Conservation (phyloP, 2,888 invertebrate species). For the Hyalella azteca region DNA sequence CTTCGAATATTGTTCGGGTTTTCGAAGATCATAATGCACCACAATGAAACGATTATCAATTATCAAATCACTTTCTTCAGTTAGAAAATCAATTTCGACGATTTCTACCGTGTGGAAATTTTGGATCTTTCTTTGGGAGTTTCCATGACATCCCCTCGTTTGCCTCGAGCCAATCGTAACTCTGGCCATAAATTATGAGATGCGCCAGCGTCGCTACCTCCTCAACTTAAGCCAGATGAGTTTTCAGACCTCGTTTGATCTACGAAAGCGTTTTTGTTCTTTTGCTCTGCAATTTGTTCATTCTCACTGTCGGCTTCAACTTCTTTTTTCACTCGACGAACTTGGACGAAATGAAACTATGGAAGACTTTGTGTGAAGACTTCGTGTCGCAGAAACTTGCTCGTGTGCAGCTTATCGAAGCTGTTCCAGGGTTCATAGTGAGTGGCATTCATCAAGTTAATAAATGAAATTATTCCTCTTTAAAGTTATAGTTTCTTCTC, state of each 20-base stretch:
- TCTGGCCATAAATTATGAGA: slow-evolving; percentile 20
- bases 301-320: not conserved
- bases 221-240: slow-evolving; percentile 30
- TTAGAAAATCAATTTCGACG: too few relatives aligned
- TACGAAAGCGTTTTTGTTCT: not conserved
- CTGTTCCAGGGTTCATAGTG: too few relatives aligned
- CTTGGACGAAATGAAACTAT: not conserved
- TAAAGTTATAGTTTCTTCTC: too few relatives aligned
- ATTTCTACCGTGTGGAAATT: too few relatives aligned
- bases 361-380: not conserved
- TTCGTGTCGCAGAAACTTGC: slow-evolving; percentile 1
- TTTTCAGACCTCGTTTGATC: slow-evolving; percentile 32
- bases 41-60: too few relatives aligned
- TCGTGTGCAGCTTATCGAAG: not conserved
- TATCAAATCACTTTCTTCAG: too few relatives aligned
- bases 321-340: not conserved
- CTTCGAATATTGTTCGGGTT: too few relatives aligned
- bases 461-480: too few relatives aligned
- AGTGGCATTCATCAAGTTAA: too few relatives aligned
- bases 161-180: slow-evolving; percentile 19
- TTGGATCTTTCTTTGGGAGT: not conserved
- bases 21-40: too few relatives aligned
- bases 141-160: not conserved
- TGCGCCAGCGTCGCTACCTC: slow-evolving; percentile 19
- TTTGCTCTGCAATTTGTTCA: not conserved